Conservation (phyloP, 2,113 vertebrate genomes). For the Willisornis vidua region DNA sequence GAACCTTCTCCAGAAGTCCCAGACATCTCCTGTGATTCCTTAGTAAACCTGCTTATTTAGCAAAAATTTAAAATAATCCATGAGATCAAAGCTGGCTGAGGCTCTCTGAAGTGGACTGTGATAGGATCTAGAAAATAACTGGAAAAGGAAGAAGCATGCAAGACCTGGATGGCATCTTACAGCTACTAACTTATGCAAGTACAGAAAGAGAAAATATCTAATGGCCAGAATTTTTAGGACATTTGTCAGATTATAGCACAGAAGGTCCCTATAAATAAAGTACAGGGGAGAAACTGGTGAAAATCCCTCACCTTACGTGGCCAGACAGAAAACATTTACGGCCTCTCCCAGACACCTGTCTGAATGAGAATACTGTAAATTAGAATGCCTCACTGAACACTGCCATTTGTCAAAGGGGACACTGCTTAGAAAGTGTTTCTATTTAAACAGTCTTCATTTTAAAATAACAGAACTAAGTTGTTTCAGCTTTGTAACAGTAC, state of each 20-base stretch:
- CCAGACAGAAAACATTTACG: neutral
- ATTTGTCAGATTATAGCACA: neutral
- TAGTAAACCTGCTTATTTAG: neutral
- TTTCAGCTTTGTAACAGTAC: neutral
- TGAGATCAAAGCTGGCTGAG: neutral
- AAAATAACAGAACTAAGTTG: neutral
- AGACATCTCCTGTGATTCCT: neutral
- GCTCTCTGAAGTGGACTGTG: neutral
- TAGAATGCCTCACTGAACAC: neutral
- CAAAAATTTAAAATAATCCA: neutral
- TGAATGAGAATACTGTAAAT: neutral
- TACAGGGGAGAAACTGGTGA: neutral
- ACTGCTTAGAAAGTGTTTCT: neutral
- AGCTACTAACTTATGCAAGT: neutral
- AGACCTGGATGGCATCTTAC: neutral
- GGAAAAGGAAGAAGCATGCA: neutral
- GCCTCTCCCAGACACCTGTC: neutral
- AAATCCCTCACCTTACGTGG: neutral
- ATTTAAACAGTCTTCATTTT: neutral
- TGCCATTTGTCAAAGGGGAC: neutral
- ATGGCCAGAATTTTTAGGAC: neutral
- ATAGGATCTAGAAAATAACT: neutral
- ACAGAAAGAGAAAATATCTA: neutral
- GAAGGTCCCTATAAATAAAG: neutral
- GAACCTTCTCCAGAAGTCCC: neutral